phyloP scores from a whole-genome alignment of 2,113 vertebrate species.

The Takifugu flavidus region DNA sequence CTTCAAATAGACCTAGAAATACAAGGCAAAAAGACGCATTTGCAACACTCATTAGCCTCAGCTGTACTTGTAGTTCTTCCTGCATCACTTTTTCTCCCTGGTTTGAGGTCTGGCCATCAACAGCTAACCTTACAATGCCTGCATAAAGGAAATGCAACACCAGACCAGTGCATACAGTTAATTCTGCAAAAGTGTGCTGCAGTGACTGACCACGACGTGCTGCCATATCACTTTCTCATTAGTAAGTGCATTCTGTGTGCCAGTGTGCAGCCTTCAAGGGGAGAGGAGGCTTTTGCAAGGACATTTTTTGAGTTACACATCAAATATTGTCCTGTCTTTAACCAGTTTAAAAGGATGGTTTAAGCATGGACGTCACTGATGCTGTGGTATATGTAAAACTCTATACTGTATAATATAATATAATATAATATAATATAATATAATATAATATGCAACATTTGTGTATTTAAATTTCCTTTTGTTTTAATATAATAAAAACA shows the following conservation, averaged over 20 bases:
- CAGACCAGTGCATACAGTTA: constrained; percentile 27
- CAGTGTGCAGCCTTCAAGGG: constrained; percentile 12
- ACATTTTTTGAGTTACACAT: not conserved
- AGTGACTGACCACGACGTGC: constrained; percentile 9
- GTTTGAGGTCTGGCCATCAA: constrained; percentile 20
- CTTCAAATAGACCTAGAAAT: constrained; percentile 9
- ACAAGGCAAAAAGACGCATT: constrained; percentile 11
- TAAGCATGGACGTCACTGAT: too few species aligned
- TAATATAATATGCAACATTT: too few species aligned
- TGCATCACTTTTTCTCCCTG: constrained; percentile 17
- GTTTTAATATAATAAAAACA: too few species aligned
- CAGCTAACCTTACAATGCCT: constrained; percentile 51
- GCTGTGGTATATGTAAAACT: too few species aligned
- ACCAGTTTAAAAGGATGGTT: too few species aligned
- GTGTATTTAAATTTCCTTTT: too few species aligned
- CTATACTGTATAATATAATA: too few species aligned
- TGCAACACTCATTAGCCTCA: not conserved
- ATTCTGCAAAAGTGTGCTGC: constrained; percentile 45
- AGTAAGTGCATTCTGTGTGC: constrained; percentile 47
- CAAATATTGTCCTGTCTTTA: too few species aligned
- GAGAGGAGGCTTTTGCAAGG: not conserved
- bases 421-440: too few species aligned
- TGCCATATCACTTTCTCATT: constrained; percentile 49
- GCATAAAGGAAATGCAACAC: constrained; percentile 63
- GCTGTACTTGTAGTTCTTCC: not conserved